Conservation (phyloP, 2,113 vertebrate genomes). For the Oceanodroma tethys region DNA sequence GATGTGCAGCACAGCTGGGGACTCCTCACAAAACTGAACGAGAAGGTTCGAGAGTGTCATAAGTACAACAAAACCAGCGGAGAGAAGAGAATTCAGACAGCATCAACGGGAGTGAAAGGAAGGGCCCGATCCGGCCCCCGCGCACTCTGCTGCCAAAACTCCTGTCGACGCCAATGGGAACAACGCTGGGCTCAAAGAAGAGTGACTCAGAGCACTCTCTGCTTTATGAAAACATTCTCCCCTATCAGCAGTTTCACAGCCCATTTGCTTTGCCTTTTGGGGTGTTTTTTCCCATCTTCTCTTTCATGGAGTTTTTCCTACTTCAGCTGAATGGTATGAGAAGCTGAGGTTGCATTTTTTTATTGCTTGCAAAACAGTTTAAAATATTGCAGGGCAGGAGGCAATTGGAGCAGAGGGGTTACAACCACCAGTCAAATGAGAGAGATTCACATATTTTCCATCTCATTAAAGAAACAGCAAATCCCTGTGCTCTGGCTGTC, state of each 20-base stretch:
- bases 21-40: neutral
- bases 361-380: conserved; percentile 5
- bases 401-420: neutral
- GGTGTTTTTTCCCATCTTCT: neutral
- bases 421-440: neutral
- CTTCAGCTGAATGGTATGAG: neutral
- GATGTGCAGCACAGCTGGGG: accelerated
- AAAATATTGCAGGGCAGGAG: neutral
- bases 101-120: neutral
- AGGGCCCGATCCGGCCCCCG: accelerated
- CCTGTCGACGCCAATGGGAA: accelerated
- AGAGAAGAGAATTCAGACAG: neutral
- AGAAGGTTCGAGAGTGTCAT: accelerated
- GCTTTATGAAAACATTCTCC: neutral
- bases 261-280: conserved; percentile 13
- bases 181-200: neutral
- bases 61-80: neutral
- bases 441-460: neutral
- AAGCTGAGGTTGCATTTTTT: neutral
- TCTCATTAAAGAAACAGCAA: neutral
- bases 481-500: neutral
- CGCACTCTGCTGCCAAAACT: neutral
- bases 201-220: neutral
- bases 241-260: conserved; percentile 17
- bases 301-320: neutral